Conservation (phyloP, 2,113 vertebrate genomes). For the Microcebus griseorufus region DNA sequence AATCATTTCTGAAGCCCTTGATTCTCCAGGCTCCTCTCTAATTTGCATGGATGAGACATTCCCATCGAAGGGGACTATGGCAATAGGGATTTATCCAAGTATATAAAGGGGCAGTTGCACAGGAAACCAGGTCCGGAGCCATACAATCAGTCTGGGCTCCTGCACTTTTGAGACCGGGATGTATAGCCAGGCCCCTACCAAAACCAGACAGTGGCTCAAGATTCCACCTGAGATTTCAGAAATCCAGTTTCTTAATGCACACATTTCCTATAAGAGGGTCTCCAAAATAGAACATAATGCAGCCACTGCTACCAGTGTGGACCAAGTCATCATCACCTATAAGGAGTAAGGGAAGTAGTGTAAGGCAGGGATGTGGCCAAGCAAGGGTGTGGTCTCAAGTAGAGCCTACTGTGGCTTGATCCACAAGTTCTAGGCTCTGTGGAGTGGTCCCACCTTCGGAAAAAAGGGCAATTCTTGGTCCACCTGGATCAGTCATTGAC, state of each 20-base stretch:
- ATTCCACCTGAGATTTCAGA: neutral
- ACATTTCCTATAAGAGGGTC: neutral
- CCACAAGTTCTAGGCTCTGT: neutral
- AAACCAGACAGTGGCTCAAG: neutral
- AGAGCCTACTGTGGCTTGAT: neutral
- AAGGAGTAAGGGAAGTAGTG: neutral
- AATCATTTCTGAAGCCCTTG: neutral
- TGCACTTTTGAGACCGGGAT: neutral
- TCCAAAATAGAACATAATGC: neutral
- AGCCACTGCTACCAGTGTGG: fast-evolving
- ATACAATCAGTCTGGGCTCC: neutral
- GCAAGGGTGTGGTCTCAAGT: neutral
- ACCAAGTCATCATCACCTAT: neutral
- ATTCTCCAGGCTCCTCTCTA: neutral
- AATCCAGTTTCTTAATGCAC: neutral
- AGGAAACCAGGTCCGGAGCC: neutral
- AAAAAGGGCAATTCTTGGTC: neutral
- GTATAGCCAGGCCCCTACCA: neutral
- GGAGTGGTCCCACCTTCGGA: neutral
- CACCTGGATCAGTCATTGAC: neutral
- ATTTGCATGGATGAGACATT: neutral
- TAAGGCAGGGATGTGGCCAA: neutral
- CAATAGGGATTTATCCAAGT: neutral
- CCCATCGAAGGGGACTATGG: neutral
- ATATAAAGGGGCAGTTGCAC: neutral